A percentile compares a stretch with the other conserved stretches of the same genome.
Evolutionary conservation across 2,888 invertebrate species (phyloP).

Genomic region (Furcula furcula): DNA sequence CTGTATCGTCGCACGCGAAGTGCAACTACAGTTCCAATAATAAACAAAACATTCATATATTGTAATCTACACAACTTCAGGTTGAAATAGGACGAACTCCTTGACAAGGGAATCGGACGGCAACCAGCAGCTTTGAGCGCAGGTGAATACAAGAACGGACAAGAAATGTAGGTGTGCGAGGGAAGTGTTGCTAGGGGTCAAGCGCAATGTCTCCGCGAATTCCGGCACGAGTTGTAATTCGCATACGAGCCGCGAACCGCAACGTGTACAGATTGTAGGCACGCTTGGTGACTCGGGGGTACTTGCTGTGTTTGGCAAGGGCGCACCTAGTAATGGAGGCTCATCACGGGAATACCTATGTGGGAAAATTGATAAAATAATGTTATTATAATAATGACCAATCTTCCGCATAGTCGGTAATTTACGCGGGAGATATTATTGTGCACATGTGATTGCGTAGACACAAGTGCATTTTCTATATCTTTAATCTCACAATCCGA

Average conservation of each 20-base stretch:
- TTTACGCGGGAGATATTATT: too few species aligned
- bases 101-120: constrained; percentile 84
- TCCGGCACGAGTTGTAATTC: constrained; percentile 93
- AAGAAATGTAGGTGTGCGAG: constrained; percentile 89
- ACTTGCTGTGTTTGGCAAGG: constrained; percentile 72
- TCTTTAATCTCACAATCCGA: too few species aligned
- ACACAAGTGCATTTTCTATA: too few species aligned
- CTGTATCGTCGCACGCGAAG: too few species aligned
- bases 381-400: not conserved
- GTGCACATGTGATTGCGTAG: too few species aligned
- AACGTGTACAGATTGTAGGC: constrained; percentile 83
- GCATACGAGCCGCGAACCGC: constrained; percentile 87
- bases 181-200: constrained; percentile 76
- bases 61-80: constrained; percentile 81
- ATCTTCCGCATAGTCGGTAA: too few species aligned
- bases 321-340: constrained; percentile 86
- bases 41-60: too few species aligned
- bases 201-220: constrained; percentile 85
- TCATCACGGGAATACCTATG: constrained; percentile 89
- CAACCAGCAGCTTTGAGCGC: constrained; percentile 92
- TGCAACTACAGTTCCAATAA: too few species aligned
- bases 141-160: constrained; percentile 92
- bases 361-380: not conserved
- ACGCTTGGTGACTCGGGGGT: constrained; percentile 50
- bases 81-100: constrained; percentile 89